Percentiles rank a stretch among this genome's conserved stretches.
These are phyloP conservation scores for Dipodomys stephensi DNA, from an alignment of 2,113 vertebrate genomes.

Conservation along the genomic window DNA sequence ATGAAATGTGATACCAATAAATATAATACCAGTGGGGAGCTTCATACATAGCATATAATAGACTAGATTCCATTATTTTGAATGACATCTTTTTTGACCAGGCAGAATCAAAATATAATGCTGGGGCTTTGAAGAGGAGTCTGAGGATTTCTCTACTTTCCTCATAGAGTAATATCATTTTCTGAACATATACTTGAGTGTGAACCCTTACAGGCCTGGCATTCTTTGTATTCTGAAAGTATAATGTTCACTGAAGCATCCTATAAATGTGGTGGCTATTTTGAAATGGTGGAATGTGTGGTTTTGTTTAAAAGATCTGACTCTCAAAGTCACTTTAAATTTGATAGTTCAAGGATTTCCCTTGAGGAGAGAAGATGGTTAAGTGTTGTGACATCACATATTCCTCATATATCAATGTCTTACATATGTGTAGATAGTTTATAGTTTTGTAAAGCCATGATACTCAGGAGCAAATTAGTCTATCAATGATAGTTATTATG, in stretches of 20 bases:
- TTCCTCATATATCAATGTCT: not conserved
- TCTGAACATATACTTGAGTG: not conserved
- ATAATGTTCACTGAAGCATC: not conserved
- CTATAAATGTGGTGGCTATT: not conserved
- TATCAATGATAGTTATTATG: not conserved
- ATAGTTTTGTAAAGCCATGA: not conserved
- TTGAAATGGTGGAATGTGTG: not conserved
- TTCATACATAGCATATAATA: not conserved
- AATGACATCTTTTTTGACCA: not conserved
- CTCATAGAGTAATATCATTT: not conserved
- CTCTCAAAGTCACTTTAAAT: constrained; percentile 39
- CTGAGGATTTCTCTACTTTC: not conserved
- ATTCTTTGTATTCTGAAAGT: not conserved
- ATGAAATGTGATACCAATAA: not conserved
- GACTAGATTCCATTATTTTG: not conserved
- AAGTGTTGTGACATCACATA: not conserved
- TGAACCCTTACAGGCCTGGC: not conserved
- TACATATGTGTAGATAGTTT: not conserved
- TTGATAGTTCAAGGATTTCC: constrained; percentile 36
- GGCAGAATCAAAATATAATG: not conserved
- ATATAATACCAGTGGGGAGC: too few relatives aligned
- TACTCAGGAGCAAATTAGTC: not conserved
- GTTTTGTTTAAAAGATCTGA: constrained; percentile 9
- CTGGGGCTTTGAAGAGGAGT: not conserved
- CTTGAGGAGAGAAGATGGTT: not conserved